A percentile compares a stretch with the other conserved stretches of the same genome.
Evolutionary conservation across 2,888 invertebrate species (phyloP).

Genomic region (Automeris io): DNA sequence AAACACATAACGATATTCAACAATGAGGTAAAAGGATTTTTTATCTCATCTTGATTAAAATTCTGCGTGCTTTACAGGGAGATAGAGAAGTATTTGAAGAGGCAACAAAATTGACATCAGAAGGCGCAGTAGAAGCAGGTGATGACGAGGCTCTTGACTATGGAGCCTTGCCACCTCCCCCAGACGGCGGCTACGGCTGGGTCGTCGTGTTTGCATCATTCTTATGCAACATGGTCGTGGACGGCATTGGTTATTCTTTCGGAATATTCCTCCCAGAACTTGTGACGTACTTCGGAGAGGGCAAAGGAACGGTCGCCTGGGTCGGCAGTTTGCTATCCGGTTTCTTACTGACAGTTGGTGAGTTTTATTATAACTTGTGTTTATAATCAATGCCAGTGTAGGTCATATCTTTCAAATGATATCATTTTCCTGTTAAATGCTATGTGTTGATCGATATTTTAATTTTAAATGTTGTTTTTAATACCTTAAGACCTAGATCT

Average conservation of each 20-base stretch:
- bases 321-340: conserved; percentile 96
- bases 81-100: conserved; percentile 93
- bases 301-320: conserved; percentile 93
- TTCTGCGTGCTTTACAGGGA: too few species aligned
- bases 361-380: conserved; percentile 31
- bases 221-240: conserved; percentile 98
- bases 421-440: too few species aligned
- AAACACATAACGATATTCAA: too few species aligned
- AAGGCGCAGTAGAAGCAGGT: conserved; percentile 78
- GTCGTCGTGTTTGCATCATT: conserved; percentile 97
- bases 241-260: conserved; percentile 99
- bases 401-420: too few species aligned
- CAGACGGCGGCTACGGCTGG: conserved; percentile 95
- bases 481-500: too few species aligned
- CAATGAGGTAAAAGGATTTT: too few species aligned
- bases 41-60: too few species aligned
- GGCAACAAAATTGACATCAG: conserved; percentile 85
- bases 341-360: conserved; percentile 95
- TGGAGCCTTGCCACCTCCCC: conserved; percentile 89
- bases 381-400: background rate
- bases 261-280: conserved; percentile 93
- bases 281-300: conserved; percentile 87
- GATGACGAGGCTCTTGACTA: conserved; percentile 81
- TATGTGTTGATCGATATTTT: too few species aligned
- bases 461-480: too few species aligned